Evolutionary conservation across 2,888 invertebrate genomes (phyloP).

Genomic region (Cryptophagus acutangulus): DNA sequence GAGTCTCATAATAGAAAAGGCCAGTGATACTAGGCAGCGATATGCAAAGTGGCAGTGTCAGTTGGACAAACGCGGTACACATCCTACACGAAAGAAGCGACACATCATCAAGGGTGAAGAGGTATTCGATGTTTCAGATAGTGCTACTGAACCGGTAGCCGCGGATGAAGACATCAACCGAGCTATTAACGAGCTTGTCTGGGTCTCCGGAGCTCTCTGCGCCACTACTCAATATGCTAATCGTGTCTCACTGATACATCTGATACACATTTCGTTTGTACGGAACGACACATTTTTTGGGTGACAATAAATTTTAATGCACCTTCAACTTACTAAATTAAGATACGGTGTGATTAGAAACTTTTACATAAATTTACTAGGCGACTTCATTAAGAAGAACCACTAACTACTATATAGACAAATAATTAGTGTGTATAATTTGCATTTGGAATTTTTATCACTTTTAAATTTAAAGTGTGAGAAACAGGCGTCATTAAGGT

Average conservation of each 20-base stretch:
- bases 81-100: constrained; percentile 33
- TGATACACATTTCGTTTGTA: constrained; percentile 18
- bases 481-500: too few relatives aligned
- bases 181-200: constrained; percentile 33
- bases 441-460: too few relatives aligned
- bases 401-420: too few relatives aligned
- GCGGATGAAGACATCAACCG: constrained; percentile 40
- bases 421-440: too few relatives aligned
- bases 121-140: constrained; percentile 42
- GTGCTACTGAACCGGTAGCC: constrained; percentile 42
- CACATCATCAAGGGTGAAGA: constrained; percentile 33
- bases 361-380: too few relatives aligned
- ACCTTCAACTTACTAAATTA: too few relatives aligned
- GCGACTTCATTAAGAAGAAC: too few relatives aligned
- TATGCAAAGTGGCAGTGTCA: constrained; percentile 37
- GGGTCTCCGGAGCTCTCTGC: constrained; percentile 23
- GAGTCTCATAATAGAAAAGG: too few relatives aligned
- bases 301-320: too few relatives aligned
- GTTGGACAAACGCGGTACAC: constrained; percentile 32
- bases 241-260: constrained; percentile 30
- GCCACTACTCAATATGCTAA: constrained; percentile 38
- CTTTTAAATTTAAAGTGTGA: too few relatives aligned
- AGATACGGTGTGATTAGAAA: too few relatives aligned
- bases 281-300: constrained; percentile 21
- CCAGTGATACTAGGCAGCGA: constrained; percentile 27